These are phyloP conservation scores for Myopa testacea DNA, from an alignment of 2,888 invertebrate species.

Conservation along the genomic window DNA sequence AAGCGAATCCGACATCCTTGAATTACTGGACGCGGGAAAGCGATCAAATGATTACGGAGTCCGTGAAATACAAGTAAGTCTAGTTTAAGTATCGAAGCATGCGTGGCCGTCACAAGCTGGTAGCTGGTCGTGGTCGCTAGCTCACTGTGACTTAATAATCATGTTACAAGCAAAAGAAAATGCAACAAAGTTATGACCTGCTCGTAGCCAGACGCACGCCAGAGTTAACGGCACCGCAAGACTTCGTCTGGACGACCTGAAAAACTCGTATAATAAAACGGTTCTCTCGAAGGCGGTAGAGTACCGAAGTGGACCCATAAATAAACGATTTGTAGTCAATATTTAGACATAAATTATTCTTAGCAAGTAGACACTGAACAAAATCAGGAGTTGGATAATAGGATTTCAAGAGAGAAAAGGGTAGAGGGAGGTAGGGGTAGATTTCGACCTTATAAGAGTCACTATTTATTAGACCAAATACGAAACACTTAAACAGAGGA, in stretches of 20 bases:
- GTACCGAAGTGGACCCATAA: not conserved
- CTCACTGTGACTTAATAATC: not conserved
- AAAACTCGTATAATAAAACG: slow-evolving; percentile 3
- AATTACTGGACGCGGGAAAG: slow-evolving; percentile 92
- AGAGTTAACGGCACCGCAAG: not conserved
- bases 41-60: slow-evolving; percentile 90
- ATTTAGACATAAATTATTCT: not conserved
- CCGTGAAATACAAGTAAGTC: slow-evolving; percentile 77
- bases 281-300: not conserved
- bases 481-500: no score
- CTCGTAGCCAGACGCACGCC: not conserved
- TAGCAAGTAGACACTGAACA: not conserved
- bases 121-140: not conserved
- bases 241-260: not conserved
- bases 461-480: no score
- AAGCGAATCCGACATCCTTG: slow-evolving; percentile 90
- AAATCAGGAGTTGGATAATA: no score
- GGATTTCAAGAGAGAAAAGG: no score
- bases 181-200: not conserved
- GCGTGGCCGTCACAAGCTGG: not conserved
- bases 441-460: no score
- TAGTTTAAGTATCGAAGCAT: not conserved
- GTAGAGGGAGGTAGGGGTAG: no score
- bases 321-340: not conserved
- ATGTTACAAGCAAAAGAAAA: not conserved